Conservation (phyloP, 1,140 invertebrate genomes). For the Phthorimaea operculella region DNA sequence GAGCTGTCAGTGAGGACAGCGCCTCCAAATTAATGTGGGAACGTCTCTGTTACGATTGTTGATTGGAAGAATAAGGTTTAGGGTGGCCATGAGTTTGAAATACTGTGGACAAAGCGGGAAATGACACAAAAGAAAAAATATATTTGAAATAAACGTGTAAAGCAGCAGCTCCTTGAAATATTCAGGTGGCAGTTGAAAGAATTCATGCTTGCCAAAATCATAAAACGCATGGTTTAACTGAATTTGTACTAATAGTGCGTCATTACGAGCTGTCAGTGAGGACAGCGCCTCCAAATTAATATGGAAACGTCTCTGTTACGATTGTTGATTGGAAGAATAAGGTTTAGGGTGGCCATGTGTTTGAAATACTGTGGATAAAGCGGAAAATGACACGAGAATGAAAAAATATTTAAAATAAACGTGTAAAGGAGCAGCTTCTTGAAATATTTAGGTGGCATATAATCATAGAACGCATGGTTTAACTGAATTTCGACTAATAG, state of each 20-base stretch:
- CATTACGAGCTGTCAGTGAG: conserved; percentile 51
- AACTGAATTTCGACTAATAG: no score
- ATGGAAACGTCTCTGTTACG: conserved; percentile 45
- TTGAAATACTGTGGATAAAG: neutral
- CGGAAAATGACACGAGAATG: no score
- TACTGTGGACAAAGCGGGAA: neutral
- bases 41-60: conserved; percentile 37
- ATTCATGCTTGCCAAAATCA: no score
- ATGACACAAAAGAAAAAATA: no score
- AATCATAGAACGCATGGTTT: no score
- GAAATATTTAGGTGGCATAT: conserved; percentile 12
- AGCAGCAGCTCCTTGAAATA: no score
- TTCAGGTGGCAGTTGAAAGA: conserved; percentile 17
- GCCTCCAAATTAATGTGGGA: conserved; percentile 59
- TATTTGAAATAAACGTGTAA: no score
- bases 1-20: conserved; percentile 43
- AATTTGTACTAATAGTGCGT: conserved; percentile 46
- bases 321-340: conserved; percentile 40
- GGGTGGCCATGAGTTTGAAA: conserved; percentile 13
- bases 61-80: conserved; percentile 30
- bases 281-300: conserved; percentile 50
- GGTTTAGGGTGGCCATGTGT: conserved; percentile 18
- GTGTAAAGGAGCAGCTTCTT: no score
- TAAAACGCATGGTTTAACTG: no score
- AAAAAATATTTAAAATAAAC: no score